phyloP scores from a whole-genome alignment of 2,797 vertebrate species.

The Melanotaenia pygmaea region DNA sequence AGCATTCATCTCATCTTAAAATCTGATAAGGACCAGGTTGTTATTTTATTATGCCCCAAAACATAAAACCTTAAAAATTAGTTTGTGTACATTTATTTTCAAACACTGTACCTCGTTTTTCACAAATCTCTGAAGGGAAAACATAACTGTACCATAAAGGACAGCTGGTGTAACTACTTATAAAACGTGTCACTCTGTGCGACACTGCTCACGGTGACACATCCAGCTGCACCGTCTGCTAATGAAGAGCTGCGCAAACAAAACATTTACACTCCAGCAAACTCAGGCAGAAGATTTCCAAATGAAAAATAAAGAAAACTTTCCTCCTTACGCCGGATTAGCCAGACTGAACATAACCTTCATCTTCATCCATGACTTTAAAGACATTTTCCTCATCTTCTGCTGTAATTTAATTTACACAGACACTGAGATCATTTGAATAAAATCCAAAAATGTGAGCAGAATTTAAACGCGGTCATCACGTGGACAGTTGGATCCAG shows the following conservation, averaged over 20 bases:
- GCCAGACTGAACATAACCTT: not conserved
- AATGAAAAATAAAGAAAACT: not conserved
- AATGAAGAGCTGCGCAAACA: not conserved
- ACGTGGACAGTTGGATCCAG: not conserved
- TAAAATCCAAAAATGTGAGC: not conserved
- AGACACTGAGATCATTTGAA: not conserved
- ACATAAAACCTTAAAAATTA: not conserved
- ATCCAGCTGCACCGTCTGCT: conserved; percentile 19
- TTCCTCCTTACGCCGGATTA: not conserved
- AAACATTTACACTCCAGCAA: conserved; percentile 3
- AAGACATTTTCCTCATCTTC: no score
- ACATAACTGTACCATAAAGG: conserved; percentile 18
- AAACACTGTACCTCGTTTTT: conserved; percentile 1
- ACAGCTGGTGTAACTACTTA: conserved; percentile 17
- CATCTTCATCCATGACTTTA: not conserved
- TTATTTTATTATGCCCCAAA: not conserved
- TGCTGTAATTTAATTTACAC: not conserved
- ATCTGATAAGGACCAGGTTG: no score
- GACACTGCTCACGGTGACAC: not conserved
- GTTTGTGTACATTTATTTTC: not conserved
- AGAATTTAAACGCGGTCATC: not conserved
- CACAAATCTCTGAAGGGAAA: conserved; percentile 8
- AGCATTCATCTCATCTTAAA: no score
- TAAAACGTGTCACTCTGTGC: conserved; percentile 16
- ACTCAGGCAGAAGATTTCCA: not conserved